These are phyloP conservation scores for Ptychobarbus kaznakovi DNA, from an alignment of 2,797 vertebrate genomes.

Conservation along the genomic window DNA sequence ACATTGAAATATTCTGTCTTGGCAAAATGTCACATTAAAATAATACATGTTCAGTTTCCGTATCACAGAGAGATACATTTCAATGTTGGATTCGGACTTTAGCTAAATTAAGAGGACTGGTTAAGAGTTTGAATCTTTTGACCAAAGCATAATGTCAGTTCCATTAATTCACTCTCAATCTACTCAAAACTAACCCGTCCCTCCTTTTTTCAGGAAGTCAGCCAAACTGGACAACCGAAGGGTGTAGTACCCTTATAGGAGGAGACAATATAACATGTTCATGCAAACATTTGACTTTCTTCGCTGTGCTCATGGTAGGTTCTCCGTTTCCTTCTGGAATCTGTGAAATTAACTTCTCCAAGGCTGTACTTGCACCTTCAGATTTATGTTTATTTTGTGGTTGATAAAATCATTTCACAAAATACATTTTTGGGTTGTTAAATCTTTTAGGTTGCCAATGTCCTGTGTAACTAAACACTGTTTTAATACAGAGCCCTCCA, in stretches of 20 bases:
- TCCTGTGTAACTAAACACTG: conserved; percentile 2
- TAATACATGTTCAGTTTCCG: background rate
- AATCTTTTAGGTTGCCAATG: background rate
- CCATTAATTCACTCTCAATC: background rate
- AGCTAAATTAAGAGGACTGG: background rate
- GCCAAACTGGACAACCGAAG: conserved; percentile 69
- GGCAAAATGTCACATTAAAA: background rate
- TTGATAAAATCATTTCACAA: background rate
- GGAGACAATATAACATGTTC: conserved; percentile 54
- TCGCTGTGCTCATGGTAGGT: conserved; percentile 74
- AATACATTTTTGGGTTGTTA: background rate
- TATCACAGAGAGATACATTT: background rate
- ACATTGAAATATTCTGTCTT: background rate
- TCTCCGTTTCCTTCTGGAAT: background rate
- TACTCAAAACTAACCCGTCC: background rate
- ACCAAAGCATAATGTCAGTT: background rate
- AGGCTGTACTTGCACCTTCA: background rate
- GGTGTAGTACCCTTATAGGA: conserved; percentile 57
- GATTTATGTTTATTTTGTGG: background rate
- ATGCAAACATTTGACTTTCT: conserved; percentile 78
- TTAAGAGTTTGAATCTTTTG: background rate
- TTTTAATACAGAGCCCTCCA: conserved; percentile 60
- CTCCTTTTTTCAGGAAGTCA: conserved; percentile 55
- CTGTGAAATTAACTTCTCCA: background rate
- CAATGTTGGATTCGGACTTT: background rate